Evolutionary conservation across 2,113 vertebrate species (phyloP), one percentile per base, ranked within the genome.

Genomic region (Clupea harengus): DNA sequence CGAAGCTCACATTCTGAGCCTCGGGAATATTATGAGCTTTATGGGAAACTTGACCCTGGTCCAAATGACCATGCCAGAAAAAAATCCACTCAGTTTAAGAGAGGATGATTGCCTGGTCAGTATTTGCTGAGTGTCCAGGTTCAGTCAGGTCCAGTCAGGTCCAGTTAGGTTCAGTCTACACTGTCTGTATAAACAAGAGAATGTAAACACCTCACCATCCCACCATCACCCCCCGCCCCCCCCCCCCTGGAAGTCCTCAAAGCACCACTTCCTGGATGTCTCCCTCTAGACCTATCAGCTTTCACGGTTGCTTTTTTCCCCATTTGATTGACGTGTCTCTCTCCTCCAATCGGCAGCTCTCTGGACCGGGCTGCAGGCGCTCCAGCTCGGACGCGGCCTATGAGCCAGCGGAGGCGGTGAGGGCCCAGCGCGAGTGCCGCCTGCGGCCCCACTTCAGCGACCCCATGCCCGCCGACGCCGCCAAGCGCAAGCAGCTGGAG

Each of bases 401-500:
- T 18, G 96, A 96, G 94, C 93, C 91, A 81, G 91, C 92, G 0
- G 96, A 96, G 81, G 94, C 95, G 17, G 94, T 95, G 91, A 97
- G 94, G 92, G 94, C 94, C 0, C 96, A 96, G 94, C 94, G 97
- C 15, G 96, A 96, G 91, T 96, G 96, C 87, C 95, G 96, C 3
- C 94, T 97, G 89, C 93, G 96, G 90, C 95, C 96, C 0, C 96
- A 97, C 92, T 96, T 96, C 94, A 97, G 96, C 18, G 96, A 96
- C 90, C 97, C 96, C 78, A 97, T 97, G 96, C 95, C 96, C 0
- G 95, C 96, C 0, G 95, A 97, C 87, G 96, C 96, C 0, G 95
- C 96, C 89, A 96, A 97, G 92, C 96, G 96, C 91, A 97, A 97
- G 92, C 96, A 98, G 94, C 94, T 97, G 93, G 96, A 97, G 91